Base-by-base conservation (phyloP, 2,888 invertebrate genomes). In the Andrena fulva region DNA sequence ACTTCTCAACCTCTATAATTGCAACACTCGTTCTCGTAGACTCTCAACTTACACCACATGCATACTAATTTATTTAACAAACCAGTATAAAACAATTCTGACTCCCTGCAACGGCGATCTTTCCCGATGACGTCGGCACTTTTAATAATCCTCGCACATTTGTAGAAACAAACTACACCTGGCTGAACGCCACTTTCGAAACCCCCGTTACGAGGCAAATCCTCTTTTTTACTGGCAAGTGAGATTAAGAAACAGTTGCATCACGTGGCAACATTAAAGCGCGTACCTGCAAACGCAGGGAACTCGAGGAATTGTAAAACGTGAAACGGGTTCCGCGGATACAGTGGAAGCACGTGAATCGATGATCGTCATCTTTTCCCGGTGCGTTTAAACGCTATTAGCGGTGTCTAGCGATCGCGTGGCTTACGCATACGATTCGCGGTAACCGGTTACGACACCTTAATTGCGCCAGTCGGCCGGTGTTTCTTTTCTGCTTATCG, bases 381-480 rank as follows among this genome's bases (percentile, higher is more conserved):
- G 42, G 3, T 12, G 20, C 35, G 16, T 16, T 52, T 29, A 16
- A 67, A 59, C 20, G 33, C 35, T 20, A 16, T 64, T 66, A 20
- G 24, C 48, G 16, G 5, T 35, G 48, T 66, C n/a, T 59, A 12
- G 29, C 29, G 64, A 31, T 50, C 12, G n/a, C 35, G 12, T 20
- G 29, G 56, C 20, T 56, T 56, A 56, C 6, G 50, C 35, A 27
- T 42, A 48, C 50, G 31, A 60, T 54, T 66, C 42, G 31, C 52
- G 42, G 35, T 50, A 79, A 70, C 54, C 50, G 50, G 33, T 79
- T 66, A 50, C 52, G 48, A 66, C 59, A 64, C n/a, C 74, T 52
- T 48, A 63, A 72, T 82, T 42, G 64, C 76, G 52, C 8, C 20
- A 7, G 76, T 82, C 70, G 50, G 67, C 16, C 54, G 29, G 62